Base-by-base conservation (phyloP, 2,888 invertebrate genomes). In the Cecidostiba fungosa region DNA sequence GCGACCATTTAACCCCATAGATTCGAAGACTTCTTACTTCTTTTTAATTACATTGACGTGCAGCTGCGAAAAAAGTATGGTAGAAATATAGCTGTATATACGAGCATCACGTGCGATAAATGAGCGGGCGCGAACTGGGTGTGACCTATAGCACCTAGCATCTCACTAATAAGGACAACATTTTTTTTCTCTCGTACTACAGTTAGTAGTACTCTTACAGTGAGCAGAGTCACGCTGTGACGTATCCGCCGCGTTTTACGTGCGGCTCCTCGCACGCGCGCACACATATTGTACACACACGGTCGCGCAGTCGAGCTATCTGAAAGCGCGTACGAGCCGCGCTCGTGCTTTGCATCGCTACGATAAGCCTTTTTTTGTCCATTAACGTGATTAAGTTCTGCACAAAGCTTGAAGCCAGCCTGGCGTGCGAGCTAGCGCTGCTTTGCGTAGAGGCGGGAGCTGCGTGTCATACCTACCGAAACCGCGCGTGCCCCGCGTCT, bases 361-460 rank as follows among this genome's bases (percentile, higher is more conserved):
- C 88, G 89, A 89, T 89, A 89, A 91, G 89, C 89, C 88, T 90
- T 90, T 91, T 91, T 92, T 91, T 91, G 89, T 90, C 92, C 92
- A 92, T 92, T 92, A 92, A 90, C 90, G 90, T 91, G 90, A 92
- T 92, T 92, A 92, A 91, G 91, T 87, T 88, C 89, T 88, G 87
- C 84, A 36, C 72, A 88, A 81, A 81, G 43, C 77, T 36, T 62
- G n/a, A 39, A 72, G 39, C 39, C 39, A 43, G 36, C 12, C 39
- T 8, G 19, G 62, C 5, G 66, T 23, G 59, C 54, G n/a, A 8
- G 59, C 54, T 1, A 8, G 10, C 62, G 23, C 62, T 16, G 23
- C 23, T 23, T 23, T 62, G 23, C 62, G 23, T 62, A 12, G n/a
- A n/a, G n/a, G n/a, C n/a, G n/a, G n/a, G n/a, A n/a, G 66, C 23